Evolutionary conservation across 2,888 invertebrate species (phyloP).

Genomic region (Aproaerema taeniolella): DNA sequence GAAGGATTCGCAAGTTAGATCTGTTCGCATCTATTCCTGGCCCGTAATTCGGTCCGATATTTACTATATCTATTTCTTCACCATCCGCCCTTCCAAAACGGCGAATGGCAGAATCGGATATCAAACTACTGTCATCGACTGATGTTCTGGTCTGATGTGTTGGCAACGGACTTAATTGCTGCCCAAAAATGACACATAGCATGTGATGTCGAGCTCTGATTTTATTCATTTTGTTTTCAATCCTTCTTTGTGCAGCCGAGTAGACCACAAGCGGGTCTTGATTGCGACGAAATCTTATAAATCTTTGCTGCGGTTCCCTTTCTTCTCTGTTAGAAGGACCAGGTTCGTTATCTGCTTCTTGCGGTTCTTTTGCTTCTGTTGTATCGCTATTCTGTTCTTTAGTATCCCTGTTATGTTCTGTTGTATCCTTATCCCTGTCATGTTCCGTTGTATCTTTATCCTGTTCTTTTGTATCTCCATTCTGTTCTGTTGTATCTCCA

Average conservation of each 20-base stretch:
- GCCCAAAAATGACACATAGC: slow-evolving; percentile 43
- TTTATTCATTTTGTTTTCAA: slow-evolving; percentile 20
- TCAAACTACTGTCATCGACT: slow-evolving; percentile 27
- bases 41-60: slow-evolving; percentile 33
- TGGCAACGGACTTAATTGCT: slow-evolving; percentile 26
- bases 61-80: slow-evolving; percentile 44
- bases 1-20: slow-evolving; percentile 67
- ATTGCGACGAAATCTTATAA: slow-evolving; percentile 24
- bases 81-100: slow-evolving; percentile 51
- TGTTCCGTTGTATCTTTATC: neutral
- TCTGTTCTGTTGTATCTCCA: no score
- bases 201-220: slow-evolving; percentile 38
- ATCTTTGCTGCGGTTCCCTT: neutral
- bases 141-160: slow-evolving; percentile 15
- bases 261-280: slow-evolving; percentile 23
- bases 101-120: slow-evolving; percentile 48
- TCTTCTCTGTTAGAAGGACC: neutral
- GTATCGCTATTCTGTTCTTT: slow-evolving; percentile 15
- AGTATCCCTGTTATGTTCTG: neutral
- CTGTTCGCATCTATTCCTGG: slow-evolving; percentile 31
- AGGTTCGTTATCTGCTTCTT: no score
- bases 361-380: neutral
- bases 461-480: neutral
- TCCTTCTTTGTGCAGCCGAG: slow-evolving; percentile 11
- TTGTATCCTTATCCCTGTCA: neutral